A percentile compares a stretch with the other conserved stretches of the same genome.
Evolutionary conservation across 2,113 vertebrate genomes (phyloP).

Genomic region (Passer domesticus): DNA sequence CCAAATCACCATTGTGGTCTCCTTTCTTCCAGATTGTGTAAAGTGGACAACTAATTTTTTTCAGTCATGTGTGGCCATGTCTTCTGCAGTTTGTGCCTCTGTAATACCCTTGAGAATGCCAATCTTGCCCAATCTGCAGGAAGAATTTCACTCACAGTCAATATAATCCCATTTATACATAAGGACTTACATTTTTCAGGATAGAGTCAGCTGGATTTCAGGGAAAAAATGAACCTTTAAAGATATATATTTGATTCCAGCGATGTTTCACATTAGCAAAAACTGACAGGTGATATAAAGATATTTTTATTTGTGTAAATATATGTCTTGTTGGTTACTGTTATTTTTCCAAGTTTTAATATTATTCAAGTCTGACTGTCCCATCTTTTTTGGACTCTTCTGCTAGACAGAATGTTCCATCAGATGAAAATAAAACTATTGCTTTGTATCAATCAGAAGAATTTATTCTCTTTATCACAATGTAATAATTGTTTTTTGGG

Average conservation of each 20-base stretch:
- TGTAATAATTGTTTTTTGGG: background rate
- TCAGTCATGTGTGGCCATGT: background rate
- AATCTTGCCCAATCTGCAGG: background rate
- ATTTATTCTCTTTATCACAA: background rate
- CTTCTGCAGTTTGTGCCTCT: background rate
- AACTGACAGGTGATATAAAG: conserved; percentile 7
- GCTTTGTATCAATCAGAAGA: background rate
- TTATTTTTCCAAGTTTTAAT: conserved; percentile 53
- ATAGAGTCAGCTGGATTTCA: background rate
- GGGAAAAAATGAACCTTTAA: background rate
- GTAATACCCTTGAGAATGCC: no score
- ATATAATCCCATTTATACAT: background rate
- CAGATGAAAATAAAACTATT: conserved; percentile 55
- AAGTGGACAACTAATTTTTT: background rate
- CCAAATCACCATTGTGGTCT: background rate
- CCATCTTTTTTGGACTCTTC: conserved; percentile 34
- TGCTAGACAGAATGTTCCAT: conserved; percentile 36
- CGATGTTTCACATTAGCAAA: background rate
- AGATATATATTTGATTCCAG: background rate
- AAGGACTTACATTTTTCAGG: background rate
- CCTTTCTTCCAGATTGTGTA: background rate
- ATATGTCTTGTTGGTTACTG: conserved; percentile 5
- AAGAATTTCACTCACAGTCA: background rate
- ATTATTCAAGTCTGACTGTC: conserved; percentile 8
- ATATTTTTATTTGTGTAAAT: background rate